Conservation (phyloP, 2,797 vertebrate species). For the Enteromius radiatus region DNA sequence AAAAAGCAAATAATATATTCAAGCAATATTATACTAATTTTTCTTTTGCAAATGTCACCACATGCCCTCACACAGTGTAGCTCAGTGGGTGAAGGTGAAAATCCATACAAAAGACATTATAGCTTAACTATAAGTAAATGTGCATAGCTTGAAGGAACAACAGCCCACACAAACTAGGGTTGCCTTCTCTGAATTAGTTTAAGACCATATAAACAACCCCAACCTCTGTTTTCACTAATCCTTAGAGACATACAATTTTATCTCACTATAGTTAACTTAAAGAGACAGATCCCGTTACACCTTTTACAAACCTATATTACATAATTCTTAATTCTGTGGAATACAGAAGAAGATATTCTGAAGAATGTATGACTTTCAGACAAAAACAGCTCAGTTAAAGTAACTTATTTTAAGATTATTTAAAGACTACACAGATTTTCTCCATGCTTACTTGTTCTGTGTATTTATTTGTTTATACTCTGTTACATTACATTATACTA, state of each 20-base stretch:
- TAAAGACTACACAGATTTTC: background rate
- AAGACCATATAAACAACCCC: background rate
- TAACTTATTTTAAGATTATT: background rate
- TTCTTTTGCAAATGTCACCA: constrained; percentile 6
- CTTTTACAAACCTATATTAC: background rate
- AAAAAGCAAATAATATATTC: background rate
- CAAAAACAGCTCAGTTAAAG: background rate
- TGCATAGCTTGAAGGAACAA: constrained; percentile 15
- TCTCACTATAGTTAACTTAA: background rate
- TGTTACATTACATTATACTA: background rate
- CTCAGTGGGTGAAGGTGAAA: background rate
- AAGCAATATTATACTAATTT: constrained; percentile 10
- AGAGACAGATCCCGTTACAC: background rate
- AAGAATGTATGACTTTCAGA: background rate
- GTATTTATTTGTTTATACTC: background rate
- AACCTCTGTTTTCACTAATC: background rate
- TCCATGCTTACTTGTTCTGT: background rate
- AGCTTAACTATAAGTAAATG: constrained; percentile 14
- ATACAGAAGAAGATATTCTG: background rate
- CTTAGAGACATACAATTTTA: background rate
- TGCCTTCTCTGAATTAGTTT: constrained; percentile 17
- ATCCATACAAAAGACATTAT: constrained; percentile 28
- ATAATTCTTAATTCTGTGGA: background rate
- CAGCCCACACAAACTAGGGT: constrained; percentile 21
- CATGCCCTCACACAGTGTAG: constrained; percentile 20